These are phyloP conservation scores for Perccottus glenii DNA, from an alignment of 2,113 vertebrate genomes.

Conservation along the genomic window DNA sequence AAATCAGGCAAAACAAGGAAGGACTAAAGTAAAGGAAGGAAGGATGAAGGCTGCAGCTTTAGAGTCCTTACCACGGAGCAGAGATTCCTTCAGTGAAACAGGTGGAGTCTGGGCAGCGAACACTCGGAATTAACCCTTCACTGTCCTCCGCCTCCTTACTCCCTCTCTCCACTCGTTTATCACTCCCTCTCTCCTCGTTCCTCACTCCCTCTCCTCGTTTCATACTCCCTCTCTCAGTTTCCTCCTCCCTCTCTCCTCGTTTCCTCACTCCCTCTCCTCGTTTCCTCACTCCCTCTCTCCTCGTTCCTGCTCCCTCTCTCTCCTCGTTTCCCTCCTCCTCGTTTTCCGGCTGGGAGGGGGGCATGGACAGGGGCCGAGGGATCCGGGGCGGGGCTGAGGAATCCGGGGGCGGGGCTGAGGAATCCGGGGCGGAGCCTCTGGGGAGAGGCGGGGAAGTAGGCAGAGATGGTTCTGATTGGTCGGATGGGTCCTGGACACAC, in stretches of 20 bases:
- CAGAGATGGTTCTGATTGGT: too few relatives aligned
- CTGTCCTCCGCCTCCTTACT: background rate
- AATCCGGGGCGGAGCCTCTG: too few relatives aligned
- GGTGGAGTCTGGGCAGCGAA: background rate
- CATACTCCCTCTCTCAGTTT: background rate
- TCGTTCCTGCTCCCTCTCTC: background rate
- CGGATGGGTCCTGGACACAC: too few relatives aligned
- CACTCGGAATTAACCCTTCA: slow-evolving; percentile 42
- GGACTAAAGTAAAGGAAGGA: background rate
- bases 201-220: slow-evolving; percentile 24
- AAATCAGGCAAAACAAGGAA: background rate
- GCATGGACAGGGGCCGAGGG: too few relatives aligned
- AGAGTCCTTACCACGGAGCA: slow-evolving; percentile 1
- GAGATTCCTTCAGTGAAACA: slow-evolving; percentile 55
- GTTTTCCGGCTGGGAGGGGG: too few relatives aligned
- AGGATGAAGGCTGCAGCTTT: background rate
- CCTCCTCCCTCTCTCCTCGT: background rate
- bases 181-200: background rate
- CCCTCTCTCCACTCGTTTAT: background rate
- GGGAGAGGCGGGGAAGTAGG: too few relatives aligned
- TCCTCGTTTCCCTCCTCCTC: background rate
- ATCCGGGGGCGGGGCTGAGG: too few relatives aligned
- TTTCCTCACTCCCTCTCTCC: slow-evolving; percentile 35
- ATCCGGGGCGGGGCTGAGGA: too few relatives aligned
- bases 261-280: slow-evolving; percentile 44